A percentile compares a stretch with the other conserved stretches of the same genome.
Conservation (phyloP, 2,888 invertebrate species). For the Clivina fossor region DNA sequence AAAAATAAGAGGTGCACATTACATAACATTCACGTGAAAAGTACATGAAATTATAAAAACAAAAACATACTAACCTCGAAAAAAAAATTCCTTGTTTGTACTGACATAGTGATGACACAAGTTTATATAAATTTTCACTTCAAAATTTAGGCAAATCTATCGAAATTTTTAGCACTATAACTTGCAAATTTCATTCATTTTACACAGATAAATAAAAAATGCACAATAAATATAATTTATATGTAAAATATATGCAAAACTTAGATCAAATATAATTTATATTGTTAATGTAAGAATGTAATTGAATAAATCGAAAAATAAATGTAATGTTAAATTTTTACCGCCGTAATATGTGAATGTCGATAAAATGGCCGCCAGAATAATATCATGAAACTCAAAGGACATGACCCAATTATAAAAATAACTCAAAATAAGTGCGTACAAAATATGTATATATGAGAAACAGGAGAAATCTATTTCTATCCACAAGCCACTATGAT, state of each 20-base stretch:
- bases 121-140: slow-evolving; percentile 1
- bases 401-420: slow-evolving; percentile 35
- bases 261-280: not conserved
- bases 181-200: slow-evolving; percentile 5
- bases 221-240: too few relatives aligned
- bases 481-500: slow-evolving; percentile 16
- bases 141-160: not conserved
- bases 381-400: slow-evolving; percentile 28
- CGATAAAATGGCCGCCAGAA: slow-evolving; percentile 31
- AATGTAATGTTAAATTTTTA: slow-evolving; percentile 15
- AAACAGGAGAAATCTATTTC: slow-evolving; percentile 28
- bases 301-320: slow-evolving; percentile 3
- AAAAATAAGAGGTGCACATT: too few relatives aligned
- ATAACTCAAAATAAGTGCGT: slow-evolving; percentile 30
- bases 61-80: slow-evolving; percentile 29
- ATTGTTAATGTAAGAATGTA: slow-evolving; percentile 7
- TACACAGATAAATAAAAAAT: too few relatives aligned
- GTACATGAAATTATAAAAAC: slow-evolving; percentile 7
- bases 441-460: slow-evolving; percentile 18
- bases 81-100: slow-evolving; percentile 22
- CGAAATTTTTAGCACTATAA: not conserved
- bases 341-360: slow-evolving; percentile 20
- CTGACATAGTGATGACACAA: slow-evolving; percentile 11
- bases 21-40: slow-evolving; percentile 7
- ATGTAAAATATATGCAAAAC: not conserved